Evolutionary conservation across 2,113 vertebrate genomes (phyloP).

Genomic region (Seriola rivoliana): DNA sequence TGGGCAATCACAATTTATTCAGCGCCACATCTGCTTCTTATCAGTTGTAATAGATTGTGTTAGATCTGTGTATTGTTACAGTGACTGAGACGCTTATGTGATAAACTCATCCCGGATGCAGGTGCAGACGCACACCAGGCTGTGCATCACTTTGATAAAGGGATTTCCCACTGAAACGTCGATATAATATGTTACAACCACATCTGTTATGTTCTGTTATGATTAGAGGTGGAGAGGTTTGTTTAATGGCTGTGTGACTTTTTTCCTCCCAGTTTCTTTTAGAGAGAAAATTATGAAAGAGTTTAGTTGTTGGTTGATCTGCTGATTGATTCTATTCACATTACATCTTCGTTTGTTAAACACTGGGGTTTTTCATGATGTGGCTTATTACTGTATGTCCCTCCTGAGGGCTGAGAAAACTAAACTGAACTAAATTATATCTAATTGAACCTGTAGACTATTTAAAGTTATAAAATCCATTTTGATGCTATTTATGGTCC

Average conservation of each 20-base stretch:
- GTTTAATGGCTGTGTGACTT: background rate
- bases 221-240: background rate
- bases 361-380: background rate
- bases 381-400: background rate
- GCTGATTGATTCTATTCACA: background rate
- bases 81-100: background rate
- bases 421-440: too few species aligned
- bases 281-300: background rate
- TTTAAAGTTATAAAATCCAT: too few species aligned
- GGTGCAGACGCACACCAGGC: conserved; percentile 14
- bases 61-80: conserved; percentile 18
- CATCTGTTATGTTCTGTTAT: background rate
- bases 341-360: background rate
- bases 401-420: background rate
- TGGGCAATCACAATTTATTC: conserved; percentile 35
- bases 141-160: conserved; percentile 17
- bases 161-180: conserved; percentile 12
- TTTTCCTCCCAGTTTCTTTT: background rate
- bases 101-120: conserved; percentile 9
- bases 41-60: conserved; percentile 16
- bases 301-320: background rate
- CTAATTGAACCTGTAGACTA: too few species aligned
- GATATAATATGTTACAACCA: background rate
- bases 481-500: too few species aligned
- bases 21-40: conserved; percentile 52